phyloP scores from a whole-genome alignment of 2,888 invertebrate genomes.

The Alitta virens region DNA sequence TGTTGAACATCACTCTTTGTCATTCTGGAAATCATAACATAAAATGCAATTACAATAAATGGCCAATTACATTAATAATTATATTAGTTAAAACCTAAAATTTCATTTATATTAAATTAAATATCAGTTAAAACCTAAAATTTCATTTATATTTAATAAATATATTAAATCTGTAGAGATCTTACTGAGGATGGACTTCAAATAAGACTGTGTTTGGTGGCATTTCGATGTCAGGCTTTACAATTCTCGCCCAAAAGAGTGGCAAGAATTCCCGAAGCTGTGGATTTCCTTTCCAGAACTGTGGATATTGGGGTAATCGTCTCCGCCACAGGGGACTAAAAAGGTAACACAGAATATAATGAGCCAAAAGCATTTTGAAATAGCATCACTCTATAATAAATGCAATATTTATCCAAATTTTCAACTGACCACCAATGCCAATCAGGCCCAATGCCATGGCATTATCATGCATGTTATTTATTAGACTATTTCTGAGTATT shows the following conservation, averaged over 20 bases:
- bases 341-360: conserved; percentile 1
- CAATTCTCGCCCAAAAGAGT: conserved; percentile 95
- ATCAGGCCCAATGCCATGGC: too few species aligned
- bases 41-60: not conserved
- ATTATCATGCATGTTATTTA: too few species aligned
- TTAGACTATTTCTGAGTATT: too few species aligned
- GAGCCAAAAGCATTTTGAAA: too few species aligned
- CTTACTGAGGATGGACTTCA: conserved; percentile 78
- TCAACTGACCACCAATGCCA: too few species aligned
- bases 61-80: too few species aligned
- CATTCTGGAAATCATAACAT: conserved; percentile 65
- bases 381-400: too few species aligned
- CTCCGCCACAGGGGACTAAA: conserved; percentile 50
- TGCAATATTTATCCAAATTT: too few species aligned
- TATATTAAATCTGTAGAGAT: conserved; percentile 6
- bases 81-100: too few species aligned
- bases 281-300: conserved; percentile 90
- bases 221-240: conserved; percentile 64
- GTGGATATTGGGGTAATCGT: conserved; percentile 70
- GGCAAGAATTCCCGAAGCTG: conserved; percentile 89
- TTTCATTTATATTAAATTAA: too few species aligned
- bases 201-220: conserved; percentile 84
- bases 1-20: conserved; percentile 83
- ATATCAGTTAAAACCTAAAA: too few species aligned
- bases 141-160: too few species aligned